A percentile compares a stretch with the other conserved stretches of the same genome.
Conservation (phyloP, 2,888 invertebrate species). For the Pharmacophagus antenor region DNA sequence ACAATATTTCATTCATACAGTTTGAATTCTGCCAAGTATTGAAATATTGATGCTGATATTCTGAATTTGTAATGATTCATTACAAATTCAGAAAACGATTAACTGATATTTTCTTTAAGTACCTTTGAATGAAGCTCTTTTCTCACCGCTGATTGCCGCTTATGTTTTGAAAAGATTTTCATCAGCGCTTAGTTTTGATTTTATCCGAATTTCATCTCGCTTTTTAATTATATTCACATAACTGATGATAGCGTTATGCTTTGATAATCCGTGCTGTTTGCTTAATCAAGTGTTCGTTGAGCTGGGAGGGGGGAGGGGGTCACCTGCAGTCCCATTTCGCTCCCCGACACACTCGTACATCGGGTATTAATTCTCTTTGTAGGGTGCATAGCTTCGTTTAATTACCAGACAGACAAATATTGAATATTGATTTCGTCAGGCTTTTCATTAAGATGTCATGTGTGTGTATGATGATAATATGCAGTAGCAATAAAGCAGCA, state of each 20-base stretch:
- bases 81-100: neutral
- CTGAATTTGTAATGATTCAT: too few species aligned
- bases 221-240: too few species aligned
- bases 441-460: neutral
- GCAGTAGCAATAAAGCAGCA: neutral
- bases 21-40: neutral
- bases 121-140: neutral
- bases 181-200: neutral
- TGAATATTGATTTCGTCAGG: neutral
- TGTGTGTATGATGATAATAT: too few species aligned
- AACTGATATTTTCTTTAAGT: neutral
- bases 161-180: neutral
- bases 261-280: neutral
- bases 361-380: constrained; percentile 12
- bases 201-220: neutral
- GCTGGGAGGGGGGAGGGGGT: neutral
- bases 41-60: neutral
- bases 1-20: neutral
- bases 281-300: neutral
- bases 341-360: neutral
- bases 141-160: neutral
- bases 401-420: neutral
- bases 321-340: neutral
- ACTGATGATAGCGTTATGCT: neutral
- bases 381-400: neutral